Percentiles rank a stretch among this genome's conserved stretches.
These are phyloP conservation scores for Conus canariensis DNA, from an alignment of 2,888 invertebrate genomes.

Conservation along the genomic window DNA sequence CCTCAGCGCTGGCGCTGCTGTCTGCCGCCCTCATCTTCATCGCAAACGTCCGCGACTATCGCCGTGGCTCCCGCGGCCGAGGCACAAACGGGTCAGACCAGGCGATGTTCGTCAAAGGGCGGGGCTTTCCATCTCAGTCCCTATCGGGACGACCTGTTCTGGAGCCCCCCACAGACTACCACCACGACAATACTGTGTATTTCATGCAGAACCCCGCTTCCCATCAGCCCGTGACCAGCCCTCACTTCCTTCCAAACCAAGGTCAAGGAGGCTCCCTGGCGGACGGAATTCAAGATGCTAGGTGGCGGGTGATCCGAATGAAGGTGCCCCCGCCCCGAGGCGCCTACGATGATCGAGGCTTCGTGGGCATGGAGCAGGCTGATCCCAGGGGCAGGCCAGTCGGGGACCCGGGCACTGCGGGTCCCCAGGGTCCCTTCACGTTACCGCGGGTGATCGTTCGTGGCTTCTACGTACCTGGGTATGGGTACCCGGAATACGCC, in stretches of 20 bases:
- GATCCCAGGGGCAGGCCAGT: neutral
- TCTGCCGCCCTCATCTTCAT: slow-evolving; percentile 14
- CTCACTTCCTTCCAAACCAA: neutral
- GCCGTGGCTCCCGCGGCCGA: neutral
- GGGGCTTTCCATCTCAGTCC: too few species aligned
- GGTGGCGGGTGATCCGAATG: neutral
- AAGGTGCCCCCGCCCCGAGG: neutral
- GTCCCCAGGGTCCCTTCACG: neutral
- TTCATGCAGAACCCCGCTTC: neutral
- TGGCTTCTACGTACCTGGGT: neutral
- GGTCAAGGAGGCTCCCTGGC: neutral
- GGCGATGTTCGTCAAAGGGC: neutral
- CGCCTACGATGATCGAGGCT: neutral
- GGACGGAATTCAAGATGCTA: neutral
- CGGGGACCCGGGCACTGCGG: neutral
- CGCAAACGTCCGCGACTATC: neutral
- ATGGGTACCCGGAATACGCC: neutral
- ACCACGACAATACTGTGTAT: neutral
- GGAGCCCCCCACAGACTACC: neutral
- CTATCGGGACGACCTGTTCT: too few species aligned
- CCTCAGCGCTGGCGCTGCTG: neutral
- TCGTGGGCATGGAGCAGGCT: neutral
- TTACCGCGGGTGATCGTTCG: neutral
- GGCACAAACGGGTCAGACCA: neutral
- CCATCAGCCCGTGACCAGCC: neutral